Conservation (phyloP, 2,888 invertebrate genomes). For the Apamea epomidion region DNA sequence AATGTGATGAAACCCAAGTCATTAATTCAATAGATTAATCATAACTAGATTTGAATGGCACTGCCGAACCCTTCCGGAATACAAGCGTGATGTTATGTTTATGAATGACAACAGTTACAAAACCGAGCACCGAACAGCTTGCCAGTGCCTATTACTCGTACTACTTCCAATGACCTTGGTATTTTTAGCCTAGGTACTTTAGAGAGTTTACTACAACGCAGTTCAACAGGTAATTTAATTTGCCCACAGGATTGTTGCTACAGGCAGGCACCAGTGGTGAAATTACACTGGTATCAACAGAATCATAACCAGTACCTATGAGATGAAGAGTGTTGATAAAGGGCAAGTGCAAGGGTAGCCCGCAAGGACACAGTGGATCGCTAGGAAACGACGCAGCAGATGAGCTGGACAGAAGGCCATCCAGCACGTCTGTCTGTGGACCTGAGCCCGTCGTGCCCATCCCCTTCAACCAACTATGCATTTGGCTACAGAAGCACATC, state of each 20-base stretch:
- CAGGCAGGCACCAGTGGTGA: background rate
- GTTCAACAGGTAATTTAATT: background rate
- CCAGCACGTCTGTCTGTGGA: too few relatives aligned
- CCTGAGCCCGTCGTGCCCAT: too few relatives aligned
- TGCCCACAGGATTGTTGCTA: background rate
- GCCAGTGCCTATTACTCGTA: background rate
- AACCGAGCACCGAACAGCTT: too few relatives aligned
- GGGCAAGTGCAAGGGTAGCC: too few relatives aligned
- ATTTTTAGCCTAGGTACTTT: background rate
- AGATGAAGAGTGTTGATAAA: background rate
- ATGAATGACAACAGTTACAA: background rate
- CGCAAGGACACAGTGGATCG: too few relatives aligned
- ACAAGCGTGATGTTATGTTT: background rate
- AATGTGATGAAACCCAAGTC: background rate
- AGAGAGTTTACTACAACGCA: background rate
- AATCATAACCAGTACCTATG: background rate
- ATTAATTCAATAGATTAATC: background rate
- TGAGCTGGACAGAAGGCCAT: too few relatives aligned
- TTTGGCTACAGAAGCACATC: too few relatives aligned
- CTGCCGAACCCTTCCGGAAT: background rate
- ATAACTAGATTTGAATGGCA: background rate
- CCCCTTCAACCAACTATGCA: too few relatives aligned
- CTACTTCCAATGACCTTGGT: background rate
- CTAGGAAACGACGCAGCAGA: too few relatives aligned
- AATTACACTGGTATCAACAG: background rate